A percentile compares a stretch with the other conserved stretches of the same genome.
Evolutionary conservation across 2,888 invertebrate genomes (phyloP).

Genomic region (Autographa gamma): DNA sequence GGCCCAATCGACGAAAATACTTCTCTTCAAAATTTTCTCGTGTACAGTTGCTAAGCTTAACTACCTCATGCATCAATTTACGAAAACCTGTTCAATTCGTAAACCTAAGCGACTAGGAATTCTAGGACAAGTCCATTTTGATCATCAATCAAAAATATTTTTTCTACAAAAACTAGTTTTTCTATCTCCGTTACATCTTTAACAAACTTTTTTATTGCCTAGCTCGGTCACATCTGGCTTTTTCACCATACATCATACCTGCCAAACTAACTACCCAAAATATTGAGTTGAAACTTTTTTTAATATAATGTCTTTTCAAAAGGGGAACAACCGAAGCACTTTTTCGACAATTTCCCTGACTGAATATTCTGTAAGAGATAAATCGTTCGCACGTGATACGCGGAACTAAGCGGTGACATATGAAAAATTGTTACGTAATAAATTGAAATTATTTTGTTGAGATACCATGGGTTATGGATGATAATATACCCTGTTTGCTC

Average conservation of each 20-base stretch:
- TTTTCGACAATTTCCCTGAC: conserved; percentile 56
- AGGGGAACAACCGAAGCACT: conserved; percentile 38
- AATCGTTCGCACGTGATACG: conserved; percentile 71
- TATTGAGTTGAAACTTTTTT: conserved; percentile 60
- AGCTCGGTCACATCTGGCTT: background rate
- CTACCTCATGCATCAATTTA: too few relatives aligned
- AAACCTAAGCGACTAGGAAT: too few relatives aligned
- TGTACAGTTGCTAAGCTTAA: too few relatives aligned
- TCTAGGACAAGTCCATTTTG: too few relatives aligned
- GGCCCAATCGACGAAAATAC: too few relatives aligned
- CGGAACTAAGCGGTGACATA: conserved; percentile 65
- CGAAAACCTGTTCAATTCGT: too few relatives aligned
- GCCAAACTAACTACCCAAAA: conserved; percentile 19
- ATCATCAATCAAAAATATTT: background rate
- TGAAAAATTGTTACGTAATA: conserved; percentile 70
- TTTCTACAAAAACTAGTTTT: background rate
- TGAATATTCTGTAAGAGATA: conserved; percentile 67
- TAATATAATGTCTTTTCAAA: conserved; percentile 48
- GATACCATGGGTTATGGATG: conserved; percentile 24
- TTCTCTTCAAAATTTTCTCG: too few relatives aligned
- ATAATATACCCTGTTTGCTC: background rate
- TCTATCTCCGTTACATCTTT: background rate
- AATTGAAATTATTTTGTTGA: conserved; percentile 57
- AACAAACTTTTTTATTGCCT: background rate
- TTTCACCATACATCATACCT: conserved; percentile 37